A percentile compares a stretch with the other conserved stretches of the same genome.
phyloP scores from a whole-genome alignment of 2,113 vertebrate genomes.

The Danionella cerebrum region DNA sequence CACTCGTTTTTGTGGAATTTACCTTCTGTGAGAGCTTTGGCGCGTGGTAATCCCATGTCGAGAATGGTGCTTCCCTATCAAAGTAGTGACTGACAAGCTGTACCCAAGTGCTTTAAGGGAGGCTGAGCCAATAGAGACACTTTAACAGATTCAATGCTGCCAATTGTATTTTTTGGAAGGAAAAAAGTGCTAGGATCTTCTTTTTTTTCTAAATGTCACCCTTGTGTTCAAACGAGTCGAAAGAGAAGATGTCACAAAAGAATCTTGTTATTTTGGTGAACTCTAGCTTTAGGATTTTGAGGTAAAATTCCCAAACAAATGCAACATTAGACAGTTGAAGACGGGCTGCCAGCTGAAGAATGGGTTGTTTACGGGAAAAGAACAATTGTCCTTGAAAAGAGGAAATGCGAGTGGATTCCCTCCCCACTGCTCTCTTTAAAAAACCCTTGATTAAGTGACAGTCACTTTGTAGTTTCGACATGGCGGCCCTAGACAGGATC shows the following conservation, averaged over 20 bases:
- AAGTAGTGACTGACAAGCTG: background rate
- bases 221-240: no score
- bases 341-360: background rate
- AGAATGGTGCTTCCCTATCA: constrained; percentile 31
- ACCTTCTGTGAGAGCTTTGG: constrained; percentile 1
- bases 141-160: no score
- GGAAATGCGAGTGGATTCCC: constrained; percentile 25
- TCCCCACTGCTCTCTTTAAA: constrained; percentile 37
- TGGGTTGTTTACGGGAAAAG: constrained; percentile 35
- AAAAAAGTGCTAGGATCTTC: no score
- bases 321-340: constrained; percentile 21
- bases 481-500: constrained; percentile 15
- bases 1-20: constrained; percentile 39
- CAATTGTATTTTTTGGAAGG: no score
- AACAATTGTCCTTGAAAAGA: constrained; percentile 42
- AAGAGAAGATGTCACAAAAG: no score
- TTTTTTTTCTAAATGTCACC: no score
- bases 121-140: no score
- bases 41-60: background rate
- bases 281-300: constrained; percentile 18
- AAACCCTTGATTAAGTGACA: constrained; percentile 43
- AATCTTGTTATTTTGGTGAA: no score
- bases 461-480: constrained; percentile 43
- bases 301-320: constrained; percentile 38
- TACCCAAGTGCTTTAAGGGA: constrained; percentile 17